Conservation (phyloP, 2,113 vertebrate genomes). For the Hyla sarda region DNA sequence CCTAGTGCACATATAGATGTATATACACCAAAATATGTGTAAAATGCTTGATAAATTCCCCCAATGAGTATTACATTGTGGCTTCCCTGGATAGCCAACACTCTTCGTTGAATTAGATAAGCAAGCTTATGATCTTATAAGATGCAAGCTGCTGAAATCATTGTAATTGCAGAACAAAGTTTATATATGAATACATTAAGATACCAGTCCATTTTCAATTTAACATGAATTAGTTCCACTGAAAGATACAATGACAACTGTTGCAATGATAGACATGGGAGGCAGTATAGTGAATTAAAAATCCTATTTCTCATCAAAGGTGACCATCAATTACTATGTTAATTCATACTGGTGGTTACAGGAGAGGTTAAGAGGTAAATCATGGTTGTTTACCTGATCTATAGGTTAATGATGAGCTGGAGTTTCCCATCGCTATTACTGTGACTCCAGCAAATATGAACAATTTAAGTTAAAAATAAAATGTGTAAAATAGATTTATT, state of each 20-base stretch:
- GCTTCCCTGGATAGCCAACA: background rate
- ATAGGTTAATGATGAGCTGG: slow-evolving; percentile 44
- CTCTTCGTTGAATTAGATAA: background rate
- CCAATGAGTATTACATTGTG: no score
- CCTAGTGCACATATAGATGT: no score
- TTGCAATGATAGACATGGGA: slow-evolving; percentile 21
- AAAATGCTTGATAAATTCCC: no score
- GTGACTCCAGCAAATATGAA: slow-evolving; percentile 31
- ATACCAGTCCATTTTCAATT: slow-evolving; percentile 36
- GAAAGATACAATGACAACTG: slow-evolving; percentile 33
- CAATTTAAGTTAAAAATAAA: slow-evolving; percentile 47
- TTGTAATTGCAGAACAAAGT: slow-evolving; percentile 39
- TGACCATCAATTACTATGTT: slow-evolving; percentile 49
- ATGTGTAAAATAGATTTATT: slow-evolving; percentile 7
- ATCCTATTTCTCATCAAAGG: slow-evolving; percentile 45
- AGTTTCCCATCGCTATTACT: slow-evolving; percentile 19
- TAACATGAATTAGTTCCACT: slow-evolving; percentile 40
- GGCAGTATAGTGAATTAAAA: slow-evolving; percentile 40
- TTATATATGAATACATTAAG: slow-evolving; percentile 4
- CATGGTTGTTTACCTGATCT: slow-evolving; percentile 49
- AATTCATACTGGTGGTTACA: slow-evolving; percentile 30
- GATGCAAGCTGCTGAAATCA: background rate
- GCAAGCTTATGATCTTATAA: background rate
- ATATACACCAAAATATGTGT: no score
- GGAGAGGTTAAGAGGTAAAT: slow-evolving; percentile 33